Evolutionary conservation across 1,140 invertebrate species (phyloP), one percentile per base, ranked within the genome.

Genomic region (Arctopsyche grandis): DNA sequence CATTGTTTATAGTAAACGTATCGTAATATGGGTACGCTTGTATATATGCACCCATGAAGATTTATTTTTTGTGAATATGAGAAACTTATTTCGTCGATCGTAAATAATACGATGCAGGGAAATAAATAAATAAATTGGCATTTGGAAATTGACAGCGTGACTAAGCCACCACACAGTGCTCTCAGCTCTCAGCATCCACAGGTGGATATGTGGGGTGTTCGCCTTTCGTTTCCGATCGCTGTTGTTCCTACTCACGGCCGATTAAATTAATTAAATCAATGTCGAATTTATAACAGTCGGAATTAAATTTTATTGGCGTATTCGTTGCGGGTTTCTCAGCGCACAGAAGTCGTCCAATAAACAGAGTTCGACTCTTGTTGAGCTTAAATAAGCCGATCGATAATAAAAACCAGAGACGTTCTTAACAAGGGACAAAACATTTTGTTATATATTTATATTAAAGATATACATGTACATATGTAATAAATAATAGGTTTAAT

Each of bases 101-200:
- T 80, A 82, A 80, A 82, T 82, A 80, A 76, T 9, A 29, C 80
- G 75, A 70, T 77, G 81, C 77, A 66, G 80, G 63, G 73, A 81
- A 77, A 82, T 82, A 82, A 82, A 80, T 80, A 82, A 82, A 82
- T 80, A 78, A 82, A 82, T 82, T 79, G 79, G 79, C 81, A 80
- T 82, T 82, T 82, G 81, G 71, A 81, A 80, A 80, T 80, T 82
- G 81, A 82, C 81, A 80, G 81, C 81, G 81, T 82, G 81, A 82
- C 81, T 82, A 82, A 82, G 76, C 78, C 74, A 69, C 29, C 29
- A 38, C 29, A 38, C 29, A 38, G 69, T 5, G 14, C 29, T 22
- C n/a, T 38, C 69, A 38, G 14, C 14, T 70, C 14, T 38, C 10
- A 43, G 60, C 43, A 29, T 76, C 74, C 74, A 63, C 74, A 76